phyloP scores from a whole-genome alignment of 2,797 vertebrate species.

The Anableps anableps region DNA sequence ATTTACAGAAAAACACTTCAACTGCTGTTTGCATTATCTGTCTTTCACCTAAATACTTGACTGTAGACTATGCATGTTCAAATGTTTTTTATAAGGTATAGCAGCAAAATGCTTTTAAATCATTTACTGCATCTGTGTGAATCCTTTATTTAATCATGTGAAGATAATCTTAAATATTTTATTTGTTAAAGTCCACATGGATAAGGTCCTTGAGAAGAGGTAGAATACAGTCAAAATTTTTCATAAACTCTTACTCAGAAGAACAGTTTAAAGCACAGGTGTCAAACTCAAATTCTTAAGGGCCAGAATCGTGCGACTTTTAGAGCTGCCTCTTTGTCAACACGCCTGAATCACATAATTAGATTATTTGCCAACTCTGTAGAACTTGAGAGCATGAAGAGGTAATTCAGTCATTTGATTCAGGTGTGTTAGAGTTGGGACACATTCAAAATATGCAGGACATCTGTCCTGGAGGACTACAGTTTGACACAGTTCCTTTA shows the following conservation, averaged over 20 bases:
- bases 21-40: background rate
- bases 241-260: background rate
- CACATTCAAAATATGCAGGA: background rate
- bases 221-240: background rate
- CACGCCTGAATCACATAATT: background rate
- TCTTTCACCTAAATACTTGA: background rate
- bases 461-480: background rate
- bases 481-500: background rate
- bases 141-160: background rate
- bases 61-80: background rate
- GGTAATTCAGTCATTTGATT: background rate
- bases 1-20: slow-evolving; percentile 3
- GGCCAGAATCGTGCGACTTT: background rate
- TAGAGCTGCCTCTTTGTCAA: background rate
- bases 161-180: background rate
- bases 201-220: background rate
- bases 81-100: background rate
- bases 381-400: background rate
- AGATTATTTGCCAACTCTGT: background rate
- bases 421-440: background rate
- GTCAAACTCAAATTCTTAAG: background rate
- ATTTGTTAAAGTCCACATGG: too few species aligned
- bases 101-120: slow-evolving; percentile 2
- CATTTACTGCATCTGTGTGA: background rate
- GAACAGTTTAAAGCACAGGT: background rate